Base-by-base conservation (phyloP, 2,113 vertebrate genomes). In the Cygnus atratus region DNA sequence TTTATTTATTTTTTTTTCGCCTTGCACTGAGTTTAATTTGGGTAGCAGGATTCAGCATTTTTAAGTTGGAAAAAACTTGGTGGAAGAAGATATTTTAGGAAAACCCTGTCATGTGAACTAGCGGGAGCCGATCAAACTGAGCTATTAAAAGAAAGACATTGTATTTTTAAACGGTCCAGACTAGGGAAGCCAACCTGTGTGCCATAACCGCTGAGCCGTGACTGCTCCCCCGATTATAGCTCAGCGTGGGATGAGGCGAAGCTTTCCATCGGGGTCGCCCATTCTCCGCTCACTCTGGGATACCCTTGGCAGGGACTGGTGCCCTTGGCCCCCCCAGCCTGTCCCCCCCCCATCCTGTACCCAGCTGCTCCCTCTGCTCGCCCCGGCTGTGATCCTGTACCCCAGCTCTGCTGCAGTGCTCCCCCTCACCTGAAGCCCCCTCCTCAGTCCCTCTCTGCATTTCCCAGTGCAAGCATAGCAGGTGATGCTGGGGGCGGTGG, bases 71-170 rank as follows among this genome's bases (percentile, higher is more conserved):
- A 98, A 98, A 97, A 98, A 95, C 96, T 90, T 22, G 92, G 31
- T 86, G 95, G 66, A 96, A 97, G 96, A 90, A 94, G 96, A 98
- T 98, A 98, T 98, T 98, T 98, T 97, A 96, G 97, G 98, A 97
- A 97, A 96, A 94, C 90, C 81, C 96, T 48, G 96, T 97, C 98
- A 97, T 96, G 97, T 97, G 97, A 97, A 95, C 92, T 95, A 97
- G 96, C 63, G 58, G 88, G 96, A 95, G 93, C 95, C 62, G 95
- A 96, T 97, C 92, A 79, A 96, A 75, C 88, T 7, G 95, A 91
- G 96, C 97, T 98, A 96, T 98, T 97, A 98, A 98, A 98, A 97
- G 97, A 94, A 98, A 98, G 96, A 97, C 96, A 96, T 97, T 97
- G 97, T 97, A 93, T 95, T 97, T 97, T 96, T 97, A 97, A 95